Conservation (phyloP, 2,888 invertebrate species). For the Polymixis flavicincta region DNA sequence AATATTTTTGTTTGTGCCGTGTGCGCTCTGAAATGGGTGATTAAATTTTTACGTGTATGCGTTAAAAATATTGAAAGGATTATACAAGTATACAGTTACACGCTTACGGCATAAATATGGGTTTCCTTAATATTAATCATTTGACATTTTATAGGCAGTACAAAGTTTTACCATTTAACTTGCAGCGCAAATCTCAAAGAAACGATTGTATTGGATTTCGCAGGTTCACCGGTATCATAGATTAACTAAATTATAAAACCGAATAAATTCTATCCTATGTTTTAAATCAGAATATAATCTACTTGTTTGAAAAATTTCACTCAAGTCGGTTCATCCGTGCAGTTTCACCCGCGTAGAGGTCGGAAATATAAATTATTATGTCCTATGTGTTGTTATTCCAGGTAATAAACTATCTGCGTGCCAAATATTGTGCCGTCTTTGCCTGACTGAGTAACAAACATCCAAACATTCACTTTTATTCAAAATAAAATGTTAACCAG, state of each 20-base stretch:
- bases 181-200: not conserved
- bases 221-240: not conserved
- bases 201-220: not conserved
- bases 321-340: not conserved
- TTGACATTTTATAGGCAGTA: not conserved
- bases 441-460: not conserved
- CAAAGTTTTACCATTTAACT: not conserved
- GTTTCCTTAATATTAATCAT: not conserved
- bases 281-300: no score
- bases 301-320: no score
- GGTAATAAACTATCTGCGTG: no score
- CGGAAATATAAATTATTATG: no score
- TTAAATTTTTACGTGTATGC: not conserved
- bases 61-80: not conserved
- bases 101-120: not conserved
- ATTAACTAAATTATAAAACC: not conserved
- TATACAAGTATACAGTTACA: not conserved
- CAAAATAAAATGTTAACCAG: no score
- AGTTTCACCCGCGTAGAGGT: no score
- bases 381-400: no score
- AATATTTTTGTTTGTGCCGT: not conserved
- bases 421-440: no score
- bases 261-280: not conserved
- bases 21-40: slow-evolving; percentile 4
- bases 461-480: not conserved